A percentile compares a stretch with the other conserved stretches of the same genome.
Conservation (phyloP, 2,797 vertebrate species). For the Pyrocephalus nanus region DNA sequence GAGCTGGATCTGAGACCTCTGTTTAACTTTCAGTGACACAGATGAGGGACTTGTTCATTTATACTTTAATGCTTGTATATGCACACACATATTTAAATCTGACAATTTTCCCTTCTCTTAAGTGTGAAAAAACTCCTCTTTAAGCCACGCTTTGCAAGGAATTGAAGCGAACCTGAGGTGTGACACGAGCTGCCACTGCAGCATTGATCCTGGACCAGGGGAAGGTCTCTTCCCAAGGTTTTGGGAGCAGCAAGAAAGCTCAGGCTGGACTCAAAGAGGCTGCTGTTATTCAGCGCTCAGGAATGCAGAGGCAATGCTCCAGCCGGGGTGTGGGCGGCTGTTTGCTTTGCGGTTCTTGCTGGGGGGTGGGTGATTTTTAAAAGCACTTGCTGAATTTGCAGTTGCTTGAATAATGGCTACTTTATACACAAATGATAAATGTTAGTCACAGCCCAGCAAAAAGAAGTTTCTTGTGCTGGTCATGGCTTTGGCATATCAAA, state of each 20-base stretch:
- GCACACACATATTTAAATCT: not conserved
- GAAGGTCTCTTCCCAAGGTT: not conserved
- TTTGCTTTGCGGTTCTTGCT: slow-evolving; percentile 80
- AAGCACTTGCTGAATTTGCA: slow-evolving; percentile 68
- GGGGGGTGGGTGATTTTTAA: slow-evolving; percentile 75
- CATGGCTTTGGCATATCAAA: slow-evolving; percentile 56
- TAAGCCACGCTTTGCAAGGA: rapidly evolving
- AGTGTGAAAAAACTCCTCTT: not conserved
- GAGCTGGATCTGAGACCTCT: not conserved
- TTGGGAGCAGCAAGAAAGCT: not conserved
- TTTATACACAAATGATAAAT: slow-evolving; percentile 71
- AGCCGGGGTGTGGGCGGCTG: slow-evolving; percentile 77
- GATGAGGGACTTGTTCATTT: not conserved
- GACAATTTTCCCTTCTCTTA: not conserved
- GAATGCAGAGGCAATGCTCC: slow-evolving; percentile 76
- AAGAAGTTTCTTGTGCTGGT: slow-evolving; percentile 49
- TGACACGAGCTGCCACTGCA: not conserved
- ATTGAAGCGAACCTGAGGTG: rapidly evolving
- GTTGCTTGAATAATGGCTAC: slow-evolving; percentile 74
- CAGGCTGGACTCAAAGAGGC: not conserved
- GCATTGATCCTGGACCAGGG: rapidly evolving
- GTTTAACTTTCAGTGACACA: not conserved
- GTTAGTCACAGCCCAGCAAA: slow-evolving; percentile 64
- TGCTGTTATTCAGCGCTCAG: slow-evolving; percentile 72
- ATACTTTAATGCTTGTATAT: not conserved